Conservation (phyloP, 1,140 invertebrate species). For the Saccostrea echinata region DNA sequence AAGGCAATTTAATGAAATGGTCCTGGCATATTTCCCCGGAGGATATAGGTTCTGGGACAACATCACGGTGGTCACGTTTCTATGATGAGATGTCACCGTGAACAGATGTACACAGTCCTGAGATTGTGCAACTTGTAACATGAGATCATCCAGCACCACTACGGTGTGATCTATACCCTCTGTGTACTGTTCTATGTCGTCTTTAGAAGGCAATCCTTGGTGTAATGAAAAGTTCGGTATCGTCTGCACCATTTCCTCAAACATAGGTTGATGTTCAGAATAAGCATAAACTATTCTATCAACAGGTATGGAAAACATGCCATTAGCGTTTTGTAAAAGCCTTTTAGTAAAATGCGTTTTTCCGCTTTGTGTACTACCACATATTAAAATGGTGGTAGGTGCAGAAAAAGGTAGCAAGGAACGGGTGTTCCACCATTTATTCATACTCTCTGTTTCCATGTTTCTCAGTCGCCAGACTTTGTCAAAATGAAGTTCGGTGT, state of each 20-base stretch:
- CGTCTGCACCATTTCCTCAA: slow-evolving; percentile 40
- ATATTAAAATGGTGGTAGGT: slow-evolving; percentile 36
- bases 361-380: slow-evolving; percentile 48
- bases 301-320: slow-evolving; percentile 43
- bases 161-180: slow-evolving; percentile 47
- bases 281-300: slow-evolving; percentile 48
- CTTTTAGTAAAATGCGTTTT: slow-evolving; percentile 45
- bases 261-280: slow-evolving; percentile 48
- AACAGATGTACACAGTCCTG: slow-evolving; percentile 43
- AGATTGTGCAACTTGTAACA: slow-evolving; percentile 33
- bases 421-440: slow-evolving; percentile 30
- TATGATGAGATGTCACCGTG: slow-evolving; percentile 46
- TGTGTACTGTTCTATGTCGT: slow-evolving; percentile 51
- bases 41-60: slow-evolving; percentile 46
- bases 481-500: too few species aligned
- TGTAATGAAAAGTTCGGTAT: slow-evolving; percentile 43
- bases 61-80: slow-evolving; percentile 31
- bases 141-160: slow-evolving; percentile 50
- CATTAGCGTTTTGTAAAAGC: slow-evolving; percentile 45
- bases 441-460: not conserved
- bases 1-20: slow-evolving; percentile 44
- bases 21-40: slow-evolving; percentile 47
- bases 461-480: too few species aligned
- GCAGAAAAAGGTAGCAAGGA: slow-evolving; percentile 42
- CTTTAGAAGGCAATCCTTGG: slow-evolving; percentile 46